Conservation (phyloP, 1,140 invertebrate species). For the Aphelenchoides fujianensis region DNA sequence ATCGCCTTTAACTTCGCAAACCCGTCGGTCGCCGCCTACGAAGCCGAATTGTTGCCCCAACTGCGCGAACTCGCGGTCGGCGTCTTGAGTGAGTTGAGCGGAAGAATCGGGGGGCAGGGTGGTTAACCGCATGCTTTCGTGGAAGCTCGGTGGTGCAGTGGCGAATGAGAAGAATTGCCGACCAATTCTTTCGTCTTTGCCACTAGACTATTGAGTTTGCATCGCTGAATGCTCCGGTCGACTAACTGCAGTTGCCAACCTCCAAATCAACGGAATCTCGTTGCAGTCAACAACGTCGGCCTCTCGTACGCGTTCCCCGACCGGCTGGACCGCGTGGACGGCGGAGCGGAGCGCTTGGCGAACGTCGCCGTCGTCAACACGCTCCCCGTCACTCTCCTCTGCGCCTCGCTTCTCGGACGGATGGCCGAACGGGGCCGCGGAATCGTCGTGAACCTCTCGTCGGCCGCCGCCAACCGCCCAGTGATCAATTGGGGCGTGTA, state of each 20-base stretch:
- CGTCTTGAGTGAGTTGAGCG: conserved; percentile 4
- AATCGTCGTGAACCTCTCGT: conserved; percentile 48
- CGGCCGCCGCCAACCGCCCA: conserved; percentile 22
- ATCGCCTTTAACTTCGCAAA: conserved; percentile 45
- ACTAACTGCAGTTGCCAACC: conserved; percentile 29
- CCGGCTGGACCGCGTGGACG: conserved; percentile 50
- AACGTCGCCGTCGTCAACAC: conserved; percentile 50
- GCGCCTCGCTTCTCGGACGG: conserved; percentile 35
- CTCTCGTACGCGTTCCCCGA: conserved; percentile 60
- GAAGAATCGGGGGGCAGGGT: too few species aligned
- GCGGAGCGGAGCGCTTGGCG: conserved; percentile 48
- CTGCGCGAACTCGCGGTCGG: neutral
- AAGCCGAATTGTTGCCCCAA: neutral
- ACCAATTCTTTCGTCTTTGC: too few species aligned
- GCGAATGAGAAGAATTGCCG: too few species aligned
- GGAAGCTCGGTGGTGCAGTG: too few species aligned
- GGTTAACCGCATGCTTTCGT: too few species aligned
- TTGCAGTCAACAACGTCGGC: conserved; percentile 58
- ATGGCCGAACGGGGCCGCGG: conserved; percentile 39
- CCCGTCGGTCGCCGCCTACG: conserved; percentile 27
- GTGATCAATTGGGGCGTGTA: conserved; percentile 24
- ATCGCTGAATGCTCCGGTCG: neutral
- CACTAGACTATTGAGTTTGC: conserved; percentile 20
- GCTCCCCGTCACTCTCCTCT: conserved; percentile 28
- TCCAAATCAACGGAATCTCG: too few species aligned